Evolutionary conservation across 1,140 invertebrate species (phyloP).

Genomic region (Phenacoccus solenopsis): DNA sequence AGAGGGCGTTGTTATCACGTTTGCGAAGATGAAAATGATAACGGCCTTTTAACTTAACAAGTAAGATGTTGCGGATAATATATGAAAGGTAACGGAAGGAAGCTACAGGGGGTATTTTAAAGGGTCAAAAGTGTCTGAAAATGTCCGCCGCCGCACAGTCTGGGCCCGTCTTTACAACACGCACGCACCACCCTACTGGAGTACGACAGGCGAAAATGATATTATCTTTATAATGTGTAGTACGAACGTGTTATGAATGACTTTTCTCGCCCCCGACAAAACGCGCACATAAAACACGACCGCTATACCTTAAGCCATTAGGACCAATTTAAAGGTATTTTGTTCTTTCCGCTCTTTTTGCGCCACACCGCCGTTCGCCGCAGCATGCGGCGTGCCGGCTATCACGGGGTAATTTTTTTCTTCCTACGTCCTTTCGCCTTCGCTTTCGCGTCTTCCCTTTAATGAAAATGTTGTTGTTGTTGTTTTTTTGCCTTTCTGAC

Average conservation of each 20-base stretch:
- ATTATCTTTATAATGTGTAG: conserved; percentile 17
- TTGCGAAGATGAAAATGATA: background rate
- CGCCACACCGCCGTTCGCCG: too few relatives aligned
- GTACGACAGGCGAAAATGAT: conserved; percentile 8
- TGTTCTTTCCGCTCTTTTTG: conserved; percentile 9
- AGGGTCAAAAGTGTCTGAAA: conserved; percentile 17
- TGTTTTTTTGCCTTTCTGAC: too few relatives aligned
- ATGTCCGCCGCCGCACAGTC: background rate
- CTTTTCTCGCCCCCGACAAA: background rate
- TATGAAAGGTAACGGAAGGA: conserved; percentile 8
- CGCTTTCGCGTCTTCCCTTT: too few relatives aligned
- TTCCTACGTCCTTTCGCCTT: too few relatives aligned
- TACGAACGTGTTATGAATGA: conserved; percentile 11
- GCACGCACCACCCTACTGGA: background rate
- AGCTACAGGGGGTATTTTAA: conserved; percentile 4
- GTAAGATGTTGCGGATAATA: conserved; percentile 14
- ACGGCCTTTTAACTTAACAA: conserved; percentile 12
- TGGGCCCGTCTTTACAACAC: background rate
- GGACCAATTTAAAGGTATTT: conserved; percentile 14
- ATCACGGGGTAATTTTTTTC: too few relatives aligned
- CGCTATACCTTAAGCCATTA: conserved; percentile 6
- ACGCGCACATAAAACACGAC: background rate
- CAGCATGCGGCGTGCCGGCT: too few relatives aligned
- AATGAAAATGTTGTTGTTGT: too few relatives aligned
- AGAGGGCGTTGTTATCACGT: conserved; percentile 10